A percentile compares a stretch with the other conserved stretches of the same genome.
phyloP scores from a whole-genome alignment of 2,888 invertebrate genomes.

The Synergus umbraculus region DNA sequence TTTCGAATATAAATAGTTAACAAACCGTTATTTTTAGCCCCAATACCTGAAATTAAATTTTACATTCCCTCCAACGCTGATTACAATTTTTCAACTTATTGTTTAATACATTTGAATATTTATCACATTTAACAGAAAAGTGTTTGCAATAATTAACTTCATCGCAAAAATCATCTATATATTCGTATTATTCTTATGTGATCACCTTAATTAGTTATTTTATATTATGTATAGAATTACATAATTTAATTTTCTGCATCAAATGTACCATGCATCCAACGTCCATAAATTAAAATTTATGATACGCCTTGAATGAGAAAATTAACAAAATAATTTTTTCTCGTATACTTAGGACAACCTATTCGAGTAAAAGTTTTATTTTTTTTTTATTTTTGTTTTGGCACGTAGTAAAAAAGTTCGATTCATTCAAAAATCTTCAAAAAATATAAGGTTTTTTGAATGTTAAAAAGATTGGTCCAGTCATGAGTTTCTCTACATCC shows the following conservation, averaged over 20 bases:
- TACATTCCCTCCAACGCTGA: neutral
- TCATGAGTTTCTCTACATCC: too few relatives aligned
- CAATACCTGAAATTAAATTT: neutral
- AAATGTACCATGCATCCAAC: neutral
- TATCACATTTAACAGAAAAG: conserved; percentile 7
- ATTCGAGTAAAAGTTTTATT: neutral
- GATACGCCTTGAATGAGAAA: neutral
- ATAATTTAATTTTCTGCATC: neutral
- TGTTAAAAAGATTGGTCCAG: neutral
- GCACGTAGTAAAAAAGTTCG: neutral
- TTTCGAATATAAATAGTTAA: neutral
- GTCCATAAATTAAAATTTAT: neutral
- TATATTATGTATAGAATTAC: neutral
- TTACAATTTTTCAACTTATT: neutral
- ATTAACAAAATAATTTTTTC: neutral
- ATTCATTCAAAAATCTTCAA: neutral
- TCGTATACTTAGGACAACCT: neutral
- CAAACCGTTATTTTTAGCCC: too few relatives aligned
- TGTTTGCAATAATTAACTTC: neutral
- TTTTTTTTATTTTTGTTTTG: neutral
- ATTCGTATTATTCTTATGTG: neutral
- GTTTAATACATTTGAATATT: neutral
- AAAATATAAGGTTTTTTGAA: neutral
- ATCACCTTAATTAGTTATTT: neutral
- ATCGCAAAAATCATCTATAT: neutral